phyloP scores from a whole-genome alignment of 2,797 vertebrate genomes.

The Eospalax fontanierii region DNA sequence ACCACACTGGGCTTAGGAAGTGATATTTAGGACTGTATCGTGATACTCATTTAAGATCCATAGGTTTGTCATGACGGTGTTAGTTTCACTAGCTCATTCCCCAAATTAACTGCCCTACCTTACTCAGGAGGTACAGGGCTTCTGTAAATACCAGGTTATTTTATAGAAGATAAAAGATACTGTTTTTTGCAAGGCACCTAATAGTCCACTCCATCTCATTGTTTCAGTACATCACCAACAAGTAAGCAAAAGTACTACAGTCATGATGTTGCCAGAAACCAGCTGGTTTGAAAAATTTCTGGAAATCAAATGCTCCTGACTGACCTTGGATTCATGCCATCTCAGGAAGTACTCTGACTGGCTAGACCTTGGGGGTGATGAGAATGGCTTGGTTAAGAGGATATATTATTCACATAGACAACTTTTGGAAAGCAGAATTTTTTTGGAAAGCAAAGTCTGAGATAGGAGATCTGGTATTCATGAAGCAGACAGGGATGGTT shows the following conservation, averaged over 20 bases:
- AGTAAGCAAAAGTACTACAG: not conserved
- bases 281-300: constrained; percentile 7
- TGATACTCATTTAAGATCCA: not conserved
- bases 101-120: not conserved
- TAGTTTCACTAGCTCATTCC: not conserved
- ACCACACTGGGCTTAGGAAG: not conserved
- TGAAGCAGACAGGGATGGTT: no score
- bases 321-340: not conserved
- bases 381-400: not conserved
- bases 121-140: not conserved
- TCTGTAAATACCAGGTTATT: not conserved
- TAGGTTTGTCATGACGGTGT: not conserved
- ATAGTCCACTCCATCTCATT: not conserved
- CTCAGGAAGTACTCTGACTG: not conserved
- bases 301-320: not conserved
- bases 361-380: not conserved
- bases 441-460: not conserved
- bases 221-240: not conserved
- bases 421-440: not conserved
- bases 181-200: not conserved
- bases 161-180: not conserved
- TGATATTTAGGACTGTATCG: not conserved
- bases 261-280: constrained; percentile 6
- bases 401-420: not conserved
- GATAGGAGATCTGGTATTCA: not conserved